These are phyloP conservation scores for Brachionus angularis DNA, from an alignment of 1,140 invertebrate genomes.

Conservation along the genomic window DNA sequence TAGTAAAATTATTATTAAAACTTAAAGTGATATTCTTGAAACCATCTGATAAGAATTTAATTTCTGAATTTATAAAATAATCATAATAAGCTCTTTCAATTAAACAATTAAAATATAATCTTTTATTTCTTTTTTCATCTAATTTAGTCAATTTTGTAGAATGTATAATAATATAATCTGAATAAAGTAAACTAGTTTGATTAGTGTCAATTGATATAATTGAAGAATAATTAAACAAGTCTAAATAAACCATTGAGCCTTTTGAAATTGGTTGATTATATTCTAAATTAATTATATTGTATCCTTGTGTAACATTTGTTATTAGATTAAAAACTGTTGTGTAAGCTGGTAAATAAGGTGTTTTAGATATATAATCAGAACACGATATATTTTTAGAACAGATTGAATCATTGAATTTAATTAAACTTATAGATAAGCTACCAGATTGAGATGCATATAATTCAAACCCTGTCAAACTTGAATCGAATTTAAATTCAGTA, in stretches of 20 bases:
- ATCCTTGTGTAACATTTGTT: background rate
- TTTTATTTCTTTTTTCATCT: background rate
- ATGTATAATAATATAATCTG: background rate
- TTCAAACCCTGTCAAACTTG: background rate
- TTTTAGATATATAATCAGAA: background rate
- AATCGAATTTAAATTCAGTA: conserved; percentile 7
- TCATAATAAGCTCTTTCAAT: too few species aligned
- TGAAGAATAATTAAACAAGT: background rate
- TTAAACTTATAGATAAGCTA: background rate
- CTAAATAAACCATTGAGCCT: conserved; percentile 11
- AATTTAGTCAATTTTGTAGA: background rate
- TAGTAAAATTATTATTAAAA: too few species aligned
- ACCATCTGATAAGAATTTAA: too few species aligned
- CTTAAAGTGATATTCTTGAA: too few species aligned
- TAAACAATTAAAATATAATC: too few species aligned
- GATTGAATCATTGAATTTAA: background rate
- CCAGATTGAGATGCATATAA: background rate
- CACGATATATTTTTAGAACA: background rate
- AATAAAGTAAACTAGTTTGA: background rate
- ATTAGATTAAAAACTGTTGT: background rate
- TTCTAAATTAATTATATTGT: background rate
- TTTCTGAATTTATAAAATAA: too few species aligned
- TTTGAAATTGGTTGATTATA: background rate
- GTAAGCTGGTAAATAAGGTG: background rate
- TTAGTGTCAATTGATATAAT: background rate